These are phyloP conservation scores for Chrysogorgia sp. DNA, from an alignment of 92 coral and sea anemone species.

Conservation along the genomic window DNA sequence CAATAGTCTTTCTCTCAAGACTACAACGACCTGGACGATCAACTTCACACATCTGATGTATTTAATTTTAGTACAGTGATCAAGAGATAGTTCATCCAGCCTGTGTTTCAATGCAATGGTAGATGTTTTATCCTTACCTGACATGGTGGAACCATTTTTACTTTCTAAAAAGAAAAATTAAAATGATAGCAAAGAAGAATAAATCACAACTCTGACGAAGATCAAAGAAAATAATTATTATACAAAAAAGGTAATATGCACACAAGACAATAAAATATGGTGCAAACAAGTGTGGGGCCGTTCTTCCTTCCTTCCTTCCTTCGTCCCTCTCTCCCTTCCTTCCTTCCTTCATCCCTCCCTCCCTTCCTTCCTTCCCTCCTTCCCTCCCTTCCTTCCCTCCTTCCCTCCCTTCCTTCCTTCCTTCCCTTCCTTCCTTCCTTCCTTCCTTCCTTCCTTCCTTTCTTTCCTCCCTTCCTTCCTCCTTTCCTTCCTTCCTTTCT, in stretches of 20 bases:
- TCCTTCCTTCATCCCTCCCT: no score
- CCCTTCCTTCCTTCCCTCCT: neutral
- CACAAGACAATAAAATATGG: no score
- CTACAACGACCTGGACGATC: no score
- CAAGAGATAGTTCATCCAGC: no score
- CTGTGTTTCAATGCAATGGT: neutral
- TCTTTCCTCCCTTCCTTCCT: neutral
- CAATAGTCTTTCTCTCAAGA: no score
- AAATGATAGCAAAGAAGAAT: neutral
- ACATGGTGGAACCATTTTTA: conserved; percentile 37
- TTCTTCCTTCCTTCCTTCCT: neutral
- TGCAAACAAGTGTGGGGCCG: no score
- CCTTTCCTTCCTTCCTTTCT: neutral
- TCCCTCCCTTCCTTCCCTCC: neutral
- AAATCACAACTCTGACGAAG: no score
- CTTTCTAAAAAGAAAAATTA: conserved; percentile 23
- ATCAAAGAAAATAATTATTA: neutral
- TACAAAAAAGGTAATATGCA: neutral
- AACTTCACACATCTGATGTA: neutral
- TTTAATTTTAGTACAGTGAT: no score
- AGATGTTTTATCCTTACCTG: conserved; percentile 35
- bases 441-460: neutral
- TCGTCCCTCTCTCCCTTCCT: neutral
- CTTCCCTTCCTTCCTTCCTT: neutral
- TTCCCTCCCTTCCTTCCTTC: neutral